Evolutionary conservation across 1,140 invertebrate species (phyloP).

Genomic region (Dreissena polymorpha): DNA sequence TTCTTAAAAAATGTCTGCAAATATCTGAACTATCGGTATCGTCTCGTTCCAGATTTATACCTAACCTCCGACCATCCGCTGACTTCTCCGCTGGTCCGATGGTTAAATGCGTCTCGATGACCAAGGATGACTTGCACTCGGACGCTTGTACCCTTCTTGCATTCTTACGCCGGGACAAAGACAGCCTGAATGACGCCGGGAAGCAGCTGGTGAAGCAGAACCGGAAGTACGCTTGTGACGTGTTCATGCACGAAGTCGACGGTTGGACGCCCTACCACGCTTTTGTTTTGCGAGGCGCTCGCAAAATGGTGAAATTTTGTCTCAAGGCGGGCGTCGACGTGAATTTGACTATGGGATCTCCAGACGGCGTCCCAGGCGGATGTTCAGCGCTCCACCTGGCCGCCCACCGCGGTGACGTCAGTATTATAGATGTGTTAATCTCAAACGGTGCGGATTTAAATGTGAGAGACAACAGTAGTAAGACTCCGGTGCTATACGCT

Average conservation of each 20-base stretch:
- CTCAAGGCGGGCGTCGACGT: slow-evolving; percentile 66
- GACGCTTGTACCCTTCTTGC: slow-evolving; percentile 66
- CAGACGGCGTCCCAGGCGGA: slow-evolving; percentile 66
- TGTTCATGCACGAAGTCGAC: slow-evolving; percentile 66
- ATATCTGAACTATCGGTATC: not conserved
- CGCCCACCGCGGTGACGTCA: slow-evolving; percentile 71
- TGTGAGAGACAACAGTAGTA: slow-evolving; percentile 52
- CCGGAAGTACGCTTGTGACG: slow-evolving; percentile 52
- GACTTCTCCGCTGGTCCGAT: not conserved
- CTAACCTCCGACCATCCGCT: not conserved
- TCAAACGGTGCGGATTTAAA: slow-evolving; percentile 61
- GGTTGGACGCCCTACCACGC: slow-evolving; percentile 74
- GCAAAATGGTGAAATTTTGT: slow-evolving; percentile 69
- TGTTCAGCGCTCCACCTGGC: slow-evolving; percentile 71
- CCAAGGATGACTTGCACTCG: slow-evolving; percentile 28
- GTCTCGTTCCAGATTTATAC: slow-evolving; percentile 30
- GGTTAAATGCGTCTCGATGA: slow-evolving; percentile 21
- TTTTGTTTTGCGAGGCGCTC: slow-evolving; percentile 65
- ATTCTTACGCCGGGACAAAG: slow-evolving; percentile 65
- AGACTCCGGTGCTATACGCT: slow-evolving; percentile 69
- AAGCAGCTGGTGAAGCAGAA: slow-evolving; percentile 65
- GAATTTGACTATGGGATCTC: slow-evolving; percentile 69
- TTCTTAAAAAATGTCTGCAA: no score
- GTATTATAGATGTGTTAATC: slow-evolving; percentile 66
- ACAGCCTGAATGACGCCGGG: slow-evolving; percentile 58